These are phyloP conservation scores for Tetropium fuscum DNA, from an alignment of 2,888 invertebrate species.

Conservation along the genomic window DNA sequence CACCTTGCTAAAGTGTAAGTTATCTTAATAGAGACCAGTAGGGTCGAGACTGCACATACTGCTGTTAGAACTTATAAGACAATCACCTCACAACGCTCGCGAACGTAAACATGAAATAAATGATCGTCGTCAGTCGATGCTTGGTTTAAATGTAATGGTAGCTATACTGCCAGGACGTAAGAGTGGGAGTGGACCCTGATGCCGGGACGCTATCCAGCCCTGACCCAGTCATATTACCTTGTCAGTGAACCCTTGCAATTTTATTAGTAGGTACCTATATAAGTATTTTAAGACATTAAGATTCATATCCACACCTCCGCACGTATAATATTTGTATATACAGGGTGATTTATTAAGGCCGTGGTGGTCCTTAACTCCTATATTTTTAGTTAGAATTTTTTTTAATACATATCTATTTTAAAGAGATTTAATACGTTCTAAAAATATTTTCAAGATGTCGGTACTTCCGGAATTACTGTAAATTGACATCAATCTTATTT, in stretches of 20 bases:
- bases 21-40: slow-evolving; percentile 59
- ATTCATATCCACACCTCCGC: too few species aligned
- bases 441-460: too few species aligned
- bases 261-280: too few species aligned
- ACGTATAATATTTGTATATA: too few species aligned
- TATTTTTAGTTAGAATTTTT: too few species aligned
- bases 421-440: too few species aligned
- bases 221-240: slow-evolving; percentile 65
- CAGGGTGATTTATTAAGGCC: too few species aligned
- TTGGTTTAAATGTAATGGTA: slow-evolving; percentile 57
- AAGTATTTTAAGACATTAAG: too few species aligned
- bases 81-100: slow-evolving; percentile 30
- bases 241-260: slow-evolving; percentile 63
- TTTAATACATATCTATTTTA: too few species aligned
- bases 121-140: slow-evolving; percentile 44
- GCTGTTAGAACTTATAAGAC: slow-evolving; percentile 28
- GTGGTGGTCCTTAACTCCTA: too few species aligned
- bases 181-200: slow-evolving; percentile 58
- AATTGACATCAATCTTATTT: too few species aligned
- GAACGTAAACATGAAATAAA: slow-evolving; percentile 36
- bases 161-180: slow-evolving; percentile 52
- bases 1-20: slow-evolving; percentile 10
- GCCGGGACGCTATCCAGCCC: slow-evolving; percentile 61
- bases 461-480: too few species aligned
- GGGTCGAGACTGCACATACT: slow-evolving; percentile 63